These are phyloP conservation scores for Peromyscus aztecus DNA, from an alignment of 2,797 vertebrate genomes.

Conservation along the genomic window DNA sequence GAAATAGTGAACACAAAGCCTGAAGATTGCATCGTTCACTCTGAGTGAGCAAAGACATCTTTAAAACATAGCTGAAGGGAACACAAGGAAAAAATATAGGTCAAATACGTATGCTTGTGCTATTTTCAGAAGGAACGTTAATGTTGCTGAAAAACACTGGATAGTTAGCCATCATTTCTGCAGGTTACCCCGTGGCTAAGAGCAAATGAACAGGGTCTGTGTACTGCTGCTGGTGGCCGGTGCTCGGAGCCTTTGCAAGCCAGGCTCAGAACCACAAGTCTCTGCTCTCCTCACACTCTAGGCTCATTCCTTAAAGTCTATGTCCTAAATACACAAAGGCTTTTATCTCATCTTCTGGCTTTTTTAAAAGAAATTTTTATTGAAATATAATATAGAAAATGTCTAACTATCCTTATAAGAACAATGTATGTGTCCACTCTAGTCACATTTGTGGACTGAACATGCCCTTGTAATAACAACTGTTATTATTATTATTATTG, in stretches of 20 bases:
- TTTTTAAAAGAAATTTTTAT: background rate
- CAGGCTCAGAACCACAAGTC: background rate
- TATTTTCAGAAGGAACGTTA: slow-evolving; percentile 58
- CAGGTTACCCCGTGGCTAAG: background rate
- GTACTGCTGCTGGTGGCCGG: background rate
- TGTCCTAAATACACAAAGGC: background rate
- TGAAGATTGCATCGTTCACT: background rate
- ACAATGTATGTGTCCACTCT: background rate
- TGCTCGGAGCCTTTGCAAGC: background rate
- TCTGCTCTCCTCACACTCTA: background rate
- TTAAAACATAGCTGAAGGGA: slow-evolving; percentile 48
- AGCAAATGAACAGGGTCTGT: background rate
- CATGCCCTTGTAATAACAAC: background rate
- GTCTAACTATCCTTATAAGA: background rate
- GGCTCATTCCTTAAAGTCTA: background rate
- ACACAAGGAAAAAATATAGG: background rate
- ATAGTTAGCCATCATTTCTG: slow-evolving; percentile 43
- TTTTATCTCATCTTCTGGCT: background rate
- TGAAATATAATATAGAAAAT: background rate
- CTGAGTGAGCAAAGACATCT: slow-evolving; percentile 40
- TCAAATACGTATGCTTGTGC: slow-evolving; percentile 47
- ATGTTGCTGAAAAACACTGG: slow-evolving; percentile 35
- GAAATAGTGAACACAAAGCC: slow-evolving; percentile 45
- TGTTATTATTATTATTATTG: background rate
- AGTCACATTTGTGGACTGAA: background rate